phyloP scores from a whole-genome alignment of 2,113 vertebrate species.

The Larimichthys crocea region DNA sequence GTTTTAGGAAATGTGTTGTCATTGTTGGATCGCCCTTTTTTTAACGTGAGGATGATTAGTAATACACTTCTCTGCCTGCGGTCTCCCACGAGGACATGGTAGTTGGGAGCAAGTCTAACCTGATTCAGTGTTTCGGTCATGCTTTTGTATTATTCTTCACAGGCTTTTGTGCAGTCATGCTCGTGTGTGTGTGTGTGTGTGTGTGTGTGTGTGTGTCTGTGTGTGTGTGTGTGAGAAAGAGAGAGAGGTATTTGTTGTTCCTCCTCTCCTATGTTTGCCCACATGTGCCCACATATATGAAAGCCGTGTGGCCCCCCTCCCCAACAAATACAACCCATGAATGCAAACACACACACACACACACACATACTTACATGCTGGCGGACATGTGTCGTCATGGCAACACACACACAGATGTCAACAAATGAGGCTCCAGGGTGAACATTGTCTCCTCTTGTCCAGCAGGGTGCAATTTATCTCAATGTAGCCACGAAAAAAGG shows the following conservation, averaged over 20 bases:
- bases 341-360: slow-evolving; percentile 44
- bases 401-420: slow-evolving; percentile 66
- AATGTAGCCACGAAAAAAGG: slow-evolving; percentile 69
- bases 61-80: slow-evolving; percentile 53
- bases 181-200: slow-evolving; percentile 37
- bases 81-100: slow-evolving; percentile 51
- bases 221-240: slow-evolving; percentile 39
- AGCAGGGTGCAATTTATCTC: slow-evolving; percentile 76
- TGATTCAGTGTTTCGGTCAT: slow-evolving; percentile 47
- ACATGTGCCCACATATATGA: slow-evolving; percentile 11
- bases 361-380: slow-evolving; percentile 30
- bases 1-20: slow-evolving; percentile 59
- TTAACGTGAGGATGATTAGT: slow-evolving; percentile 53
- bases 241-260: slow-evolving; percentile 35
- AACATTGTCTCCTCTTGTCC: slow-evolving; percentile 68
- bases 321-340: slow-evolving; percentile 24
- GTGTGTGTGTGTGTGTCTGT: slow-evolving; percentile 18
- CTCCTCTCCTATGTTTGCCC: slow-evolving; percentile 21
- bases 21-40: slow-evolving; percentile 52
- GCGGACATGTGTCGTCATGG: slow-evolving; percentile 65
- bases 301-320: neutral
- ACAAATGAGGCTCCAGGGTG: slow-evolving; percentile 66
- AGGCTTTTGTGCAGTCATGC: slow-evolving; percentile 44
- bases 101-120: slow-evolving; percentile 54
- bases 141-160: slow-evolving; percentile 37